A percentile compares a stretch with the other conserved stretches of the same genome.
These are phyloP conservation scores for Sciurus niger DNA, from an alignment of 2,113 vertebrate species.

Conservation along the genomic window DNA sequence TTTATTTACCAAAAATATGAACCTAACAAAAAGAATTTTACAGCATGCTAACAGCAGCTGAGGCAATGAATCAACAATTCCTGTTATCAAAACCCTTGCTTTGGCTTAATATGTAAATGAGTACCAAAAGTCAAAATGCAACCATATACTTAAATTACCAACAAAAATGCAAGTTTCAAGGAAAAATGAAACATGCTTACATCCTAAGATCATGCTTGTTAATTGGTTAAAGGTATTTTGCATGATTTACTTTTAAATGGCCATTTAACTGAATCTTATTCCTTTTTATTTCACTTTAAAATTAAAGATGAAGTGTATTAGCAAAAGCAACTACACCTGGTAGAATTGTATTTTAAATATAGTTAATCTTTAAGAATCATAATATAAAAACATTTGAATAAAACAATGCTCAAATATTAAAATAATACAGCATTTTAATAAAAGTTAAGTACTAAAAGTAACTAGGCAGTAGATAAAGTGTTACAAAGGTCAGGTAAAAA, in stretches of 20 bases:
- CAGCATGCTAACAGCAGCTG: background rate
- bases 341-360: background rate
- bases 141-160: background rate
- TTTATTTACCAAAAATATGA: constrained; percentile 2
- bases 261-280: background rate
- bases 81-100: background rate
- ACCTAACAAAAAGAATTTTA: constrained; percentile 1
- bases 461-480: background rate
- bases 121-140: background rate
- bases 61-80: background rate
- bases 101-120: background rate
- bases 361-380: constrained; percentile 13
- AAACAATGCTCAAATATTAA: constrained; percentile 48
- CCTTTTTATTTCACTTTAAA: constrained; percentile 51
- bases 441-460: background rate
- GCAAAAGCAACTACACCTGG: background rate
- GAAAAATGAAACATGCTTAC: background rate
- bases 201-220: background rate
- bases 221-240: background rate
- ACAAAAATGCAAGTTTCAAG: background rate
- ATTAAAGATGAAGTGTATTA: background rate
- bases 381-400: background rate
- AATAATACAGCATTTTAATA: background rate
- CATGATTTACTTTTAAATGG: background rate
- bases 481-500: background rate